Conservation (phyloP, 1,140 invertebrate species). For the Diorhabda carinulata region DNA sequence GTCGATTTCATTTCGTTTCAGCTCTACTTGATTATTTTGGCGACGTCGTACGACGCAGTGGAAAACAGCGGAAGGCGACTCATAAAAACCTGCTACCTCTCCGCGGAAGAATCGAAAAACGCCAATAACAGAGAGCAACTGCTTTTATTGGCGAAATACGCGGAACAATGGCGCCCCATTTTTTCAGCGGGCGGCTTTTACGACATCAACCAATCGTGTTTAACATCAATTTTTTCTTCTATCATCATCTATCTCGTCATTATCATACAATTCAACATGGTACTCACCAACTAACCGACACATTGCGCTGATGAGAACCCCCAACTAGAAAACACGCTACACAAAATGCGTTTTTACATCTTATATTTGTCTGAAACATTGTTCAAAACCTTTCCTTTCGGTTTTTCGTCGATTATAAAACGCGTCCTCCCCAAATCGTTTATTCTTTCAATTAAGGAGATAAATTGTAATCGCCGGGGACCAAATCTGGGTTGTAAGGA, state of each 20-base stretch:
- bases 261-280: slow-evolving; percentile 19
- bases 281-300: not conserved
- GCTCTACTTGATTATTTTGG: slow-evolving; percentile 8
- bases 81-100: slow-evolving; percentile 6
- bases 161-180: slow-evolving; percentile 8
- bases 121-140: not conserved
- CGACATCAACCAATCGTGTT: slow-evolving; percentile 8
- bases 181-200: slow-evolving; percentile 15
- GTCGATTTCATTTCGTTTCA: not conserved
- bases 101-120: slow-evolving; percentile 4
- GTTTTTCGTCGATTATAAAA: too few relatives aligned
- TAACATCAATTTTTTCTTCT: slow-evolving; percentile 14
- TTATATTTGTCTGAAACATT: too few relatives aligned
- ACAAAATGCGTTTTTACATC: too few relatives aligned
- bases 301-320: too few relatives aligned
- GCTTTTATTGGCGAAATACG: slow-evolving; percentile 8
- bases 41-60: slow-evolving; percentile 14
- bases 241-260: slow-evolving; percentile 11
- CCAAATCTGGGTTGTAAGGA: too few relatives aligned
- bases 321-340: too few relatives aligned
- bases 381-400: too few relatives aligned
- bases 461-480: too few relatives aligned
- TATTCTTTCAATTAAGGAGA: too few relatives aligned
- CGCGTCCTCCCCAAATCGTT: too few relatives aligned
- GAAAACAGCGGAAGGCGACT: slow-evolving; percentile 9